Evolutionary conservation across 2,113 vertebrate genomes (phyloP).

Genomic region (Eonycteris spelaea): DNA sequence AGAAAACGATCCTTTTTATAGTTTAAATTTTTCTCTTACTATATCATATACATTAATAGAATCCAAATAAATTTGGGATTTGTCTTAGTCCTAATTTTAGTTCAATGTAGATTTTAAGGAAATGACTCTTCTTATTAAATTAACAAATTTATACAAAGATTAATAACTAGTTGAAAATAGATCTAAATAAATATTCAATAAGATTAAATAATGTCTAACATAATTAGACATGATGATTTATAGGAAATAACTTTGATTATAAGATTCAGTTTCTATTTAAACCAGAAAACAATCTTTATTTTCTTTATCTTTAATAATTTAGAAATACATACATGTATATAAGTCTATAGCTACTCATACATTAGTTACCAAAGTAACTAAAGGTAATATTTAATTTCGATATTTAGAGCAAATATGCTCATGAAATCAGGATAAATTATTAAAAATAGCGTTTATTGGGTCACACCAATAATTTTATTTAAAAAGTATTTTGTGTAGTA

Average conservation of each 20-base stretch:
- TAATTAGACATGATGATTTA: background rate
- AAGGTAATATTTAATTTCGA: background rate
- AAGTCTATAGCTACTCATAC: background rate
- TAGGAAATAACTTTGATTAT: background rate
- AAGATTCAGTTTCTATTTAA: background rate
- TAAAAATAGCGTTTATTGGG: background rate
- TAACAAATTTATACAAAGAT: slow-evolving; percentile 27
- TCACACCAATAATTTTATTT: background rate
- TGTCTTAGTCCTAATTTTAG: background rate
- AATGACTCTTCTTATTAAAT: slow-evolving; percentile 19
- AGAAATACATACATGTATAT: background rate
- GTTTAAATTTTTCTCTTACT: background rate
- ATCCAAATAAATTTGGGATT: background rate
- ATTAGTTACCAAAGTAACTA: background rate
- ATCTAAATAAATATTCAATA: slow-evolving; percentile 40
- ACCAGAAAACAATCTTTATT: background rate
- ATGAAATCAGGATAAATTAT: background rate
- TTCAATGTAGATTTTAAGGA: slow-evolving; percentile 16
- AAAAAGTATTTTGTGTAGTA: background rate
- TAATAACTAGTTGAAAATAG: background rate
- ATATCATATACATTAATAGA: background rate
- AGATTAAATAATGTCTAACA: slow-evolving; percentile 25
- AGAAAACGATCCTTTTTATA: background rate
- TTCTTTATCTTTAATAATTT: background rate
- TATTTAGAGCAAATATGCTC: background rate